A percentile compares a stretch with the other conserved stretches of the same genome.
Evolutionary conservation across 2,888 invertebrate genomes (phyloP).

Genomic region (Girardia tigrina): DNA sequence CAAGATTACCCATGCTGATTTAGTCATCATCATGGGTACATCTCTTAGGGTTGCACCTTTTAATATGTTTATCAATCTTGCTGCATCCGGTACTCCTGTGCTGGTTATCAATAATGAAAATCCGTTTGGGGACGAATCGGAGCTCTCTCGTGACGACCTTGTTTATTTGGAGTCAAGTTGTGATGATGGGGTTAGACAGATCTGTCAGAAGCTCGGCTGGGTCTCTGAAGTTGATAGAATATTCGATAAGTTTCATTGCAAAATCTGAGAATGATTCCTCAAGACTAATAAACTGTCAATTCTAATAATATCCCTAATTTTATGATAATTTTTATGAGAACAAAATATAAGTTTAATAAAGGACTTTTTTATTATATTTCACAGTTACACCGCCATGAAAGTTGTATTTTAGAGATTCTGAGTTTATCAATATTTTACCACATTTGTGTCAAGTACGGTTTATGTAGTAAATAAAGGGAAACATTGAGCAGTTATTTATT

Average conservation of each 20-base stretch:
- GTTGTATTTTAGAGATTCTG: too few species aligned
- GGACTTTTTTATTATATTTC: too few species aligned
- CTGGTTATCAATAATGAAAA: constrained; percentile 24
- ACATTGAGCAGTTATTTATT: too few species aligned
- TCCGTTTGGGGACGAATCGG: background rate
- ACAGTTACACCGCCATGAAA: too few species aligned
- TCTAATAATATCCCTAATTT: too few species aligned
- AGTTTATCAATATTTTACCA: too few species aligned
- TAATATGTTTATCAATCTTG: constrained; percentile 64
- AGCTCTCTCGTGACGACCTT: background rate
- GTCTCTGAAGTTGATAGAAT: background rate
- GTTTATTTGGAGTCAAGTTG: background rate
- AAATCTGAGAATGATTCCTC: too few species aligned
- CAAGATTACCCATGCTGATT: constrained; percentile 60
- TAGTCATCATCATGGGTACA: constrained; percentile 84
- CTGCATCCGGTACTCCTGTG: background rate
- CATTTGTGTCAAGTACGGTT: too few species aligned
- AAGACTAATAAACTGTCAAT: too few species aligned
- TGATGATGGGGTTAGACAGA: background rate
- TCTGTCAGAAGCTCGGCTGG: background rate
- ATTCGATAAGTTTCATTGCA: constrained; percentile 55
- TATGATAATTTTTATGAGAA: too few species aligned
- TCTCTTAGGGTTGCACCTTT: constrained; percentile 85
- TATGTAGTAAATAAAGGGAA: too few species aligned
- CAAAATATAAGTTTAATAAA: too few species aligned